These are phyloP conservation scores for Scaptomyza tumidula DNA, from an alignment of 2,888 invertebrate species.

Conservation along the genomic window DNA sequence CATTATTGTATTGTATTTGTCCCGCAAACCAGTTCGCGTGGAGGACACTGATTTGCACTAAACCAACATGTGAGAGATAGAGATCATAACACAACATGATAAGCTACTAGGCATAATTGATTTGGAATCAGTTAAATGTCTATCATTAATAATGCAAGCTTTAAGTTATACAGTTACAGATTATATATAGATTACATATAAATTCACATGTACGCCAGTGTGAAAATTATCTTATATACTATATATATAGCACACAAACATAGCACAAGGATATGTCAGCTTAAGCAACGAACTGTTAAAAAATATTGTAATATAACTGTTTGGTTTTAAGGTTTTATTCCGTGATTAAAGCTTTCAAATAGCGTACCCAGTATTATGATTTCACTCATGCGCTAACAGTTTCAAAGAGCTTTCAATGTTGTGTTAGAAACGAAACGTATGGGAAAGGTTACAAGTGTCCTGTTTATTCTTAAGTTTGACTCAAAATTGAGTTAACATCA, in stretches of 20 bases:
- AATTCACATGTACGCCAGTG: constrained; percentile 38
- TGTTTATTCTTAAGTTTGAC: constrained; percentile 23
- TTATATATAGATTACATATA: constrained; percentile 26
- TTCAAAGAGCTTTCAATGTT: constrained; percentile 27
- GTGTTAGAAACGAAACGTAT: not conserved
- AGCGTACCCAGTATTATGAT: constrained; percentile 19
- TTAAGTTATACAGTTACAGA: constrained; percentile 50
- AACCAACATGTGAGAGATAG: constrained; percentile 24
- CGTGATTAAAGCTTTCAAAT: constrained; percentile 22
- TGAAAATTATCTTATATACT: constrained; percentile 29
- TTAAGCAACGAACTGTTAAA: constrained; percentile 49
- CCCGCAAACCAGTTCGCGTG: constrained; percentile 93
- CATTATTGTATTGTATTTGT: constrained; percentile 97
- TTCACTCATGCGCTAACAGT: not conserved
- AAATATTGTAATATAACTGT: constrained; percentile 9
- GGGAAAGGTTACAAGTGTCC: constrained; percentile 33
- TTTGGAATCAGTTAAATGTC: constrained; percentile 46
- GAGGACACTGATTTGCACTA: constrained; percentile 82
- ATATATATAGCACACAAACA: constrained; percentile 1
- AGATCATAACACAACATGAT: constrained; percentile 35
- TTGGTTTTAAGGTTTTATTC: constrained; percentile 26
- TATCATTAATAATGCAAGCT: constrained; percentile 49
- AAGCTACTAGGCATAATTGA: constrained; percentile 45
- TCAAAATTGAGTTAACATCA: constrained; percentile 38
- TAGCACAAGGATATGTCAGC: constrained; percentile 48